These are phyloP conservation scores for Amblyopsis hoosieri DNA, from an alignment of 2,797 vertebrate genomes.

Conservation along the genomic window DNA sequence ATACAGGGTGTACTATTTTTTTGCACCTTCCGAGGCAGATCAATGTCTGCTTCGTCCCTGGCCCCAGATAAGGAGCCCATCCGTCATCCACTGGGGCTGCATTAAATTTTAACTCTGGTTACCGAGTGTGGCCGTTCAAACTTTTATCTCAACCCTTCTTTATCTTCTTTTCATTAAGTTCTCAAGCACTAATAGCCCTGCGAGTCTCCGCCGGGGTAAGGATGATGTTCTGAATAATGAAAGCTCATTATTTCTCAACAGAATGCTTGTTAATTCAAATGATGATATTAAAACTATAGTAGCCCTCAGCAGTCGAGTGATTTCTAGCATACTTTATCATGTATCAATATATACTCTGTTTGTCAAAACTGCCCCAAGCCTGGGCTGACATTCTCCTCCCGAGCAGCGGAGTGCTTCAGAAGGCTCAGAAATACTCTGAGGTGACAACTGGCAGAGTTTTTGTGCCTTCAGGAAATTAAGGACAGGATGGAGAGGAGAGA, in stretches of 20 bases:
- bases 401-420: slow-evolving; percentile 92
- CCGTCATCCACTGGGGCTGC: slow-evolving; percentile 86
- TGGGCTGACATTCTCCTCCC: slow-evolving; percentile 96
- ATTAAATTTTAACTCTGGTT: slow-evolving; percentile 99
- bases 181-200: slow-evolving; percentile 99
- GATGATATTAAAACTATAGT: slow-evolving; percentile 99
- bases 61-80: slow-evolving; percentile 83
- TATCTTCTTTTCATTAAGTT: slow-evolving; percentile 99
- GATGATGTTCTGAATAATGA: slow-evolving; percentile 99
- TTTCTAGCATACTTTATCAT: slow-evolving; percentile 99
- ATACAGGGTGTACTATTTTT: slow-evolving; percentile 1
- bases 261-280: slow-evolving; percentile 99
- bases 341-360: slow-evolving; percentile 99
- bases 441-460: slow-evolving; percentile 97
- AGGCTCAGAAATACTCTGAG: slow-evolving; percentile 93
- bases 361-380: slow-evolving; percentile 99
- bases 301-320: slow-evolving; percentile 99
- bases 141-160: slow-evolving; percentile 99
- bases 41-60: slow-evolving; percentile 66
- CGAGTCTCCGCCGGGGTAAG: slow-evolving; percentile 94
- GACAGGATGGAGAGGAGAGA: slow-evolving; percentile 45
- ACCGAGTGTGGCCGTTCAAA: slow-evolving; percentile 98
- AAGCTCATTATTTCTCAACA: slow-evolving; percentile 99
- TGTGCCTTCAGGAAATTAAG: slow-evolving; percentile 92
- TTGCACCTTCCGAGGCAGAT: slow-evolving; percentile 62